phyloP scores from a whole-genome alignment of 2,797 vertebrate species.

The Enteromius thamalakanensis region DNA sequence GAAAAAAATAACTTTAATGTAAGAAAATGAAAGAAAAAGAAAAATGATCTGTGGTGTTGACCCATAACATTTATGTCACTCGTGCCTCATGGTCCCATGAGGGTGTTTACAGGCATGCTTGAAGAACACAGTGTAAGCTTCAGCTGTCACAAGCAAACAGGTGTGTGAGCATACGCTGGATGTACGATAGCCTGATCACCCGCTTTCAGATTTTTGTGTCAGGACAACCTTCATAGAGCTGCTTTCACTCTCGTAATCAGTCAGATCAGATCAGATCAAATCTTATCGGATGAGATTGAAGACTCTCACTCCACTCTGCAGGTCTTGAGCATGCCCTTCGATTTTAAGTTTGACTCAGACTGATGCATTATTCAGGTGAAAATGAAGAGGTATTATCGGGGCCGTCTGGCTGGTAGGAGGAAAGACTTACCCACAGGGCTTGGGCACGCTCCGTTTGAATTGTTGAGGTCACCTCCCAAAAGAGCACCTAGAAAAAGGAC shows the following conservation, averaged over 20 bases:
- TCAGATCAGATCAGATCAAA: conserved; percentile 9
- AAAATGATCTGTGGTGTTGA: conserved; percentile 34
- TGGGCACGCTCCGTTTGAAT: conserved; percentile 91
- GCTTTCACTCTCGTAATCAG: conserved; percentile 25
- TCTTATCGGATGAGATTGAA: conserved; percentile 30
- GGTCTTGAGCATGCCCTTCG: conserved; percentile 30
- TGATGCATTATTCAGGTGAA: conserved; percentile 46
- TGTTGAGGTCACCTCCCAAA: conserved; percentile 91
- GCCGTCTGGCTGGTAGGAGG: neutral
- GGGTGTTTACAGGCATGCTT: conserved; percentile 70
- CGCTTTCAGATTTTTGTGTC: conserved; percentile 5
- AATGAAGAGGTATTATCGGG: conserved; percentile 41
- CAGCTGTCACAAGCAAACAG: conserved; percentile 76
- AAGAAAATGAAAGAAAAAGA: neutral
- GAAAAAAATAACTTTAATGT: neutral
- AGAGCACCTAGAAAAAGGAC: conserved; percentile 82
- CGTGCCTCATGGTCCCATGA: conserved; percentile 61
- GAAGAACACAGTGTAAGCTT: conserved; percentile 66
- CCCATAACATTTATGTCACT: conserved; percentile 59
- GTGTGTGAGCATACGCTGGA: conserved; percentile 59
- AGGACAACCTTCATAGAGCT: conserved; percentile 21
- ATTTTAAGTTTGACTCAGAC: conserved; percentile 41
- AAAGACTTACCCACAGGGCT: conserved; percentile 92
- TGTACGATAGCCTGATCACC: conserved; percentile 46
- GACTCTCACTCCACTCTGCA: conserved; percentile 4